Conservation (phyloP, 2,888 invertebrate species). For the Melanotus villosus region DNA sequence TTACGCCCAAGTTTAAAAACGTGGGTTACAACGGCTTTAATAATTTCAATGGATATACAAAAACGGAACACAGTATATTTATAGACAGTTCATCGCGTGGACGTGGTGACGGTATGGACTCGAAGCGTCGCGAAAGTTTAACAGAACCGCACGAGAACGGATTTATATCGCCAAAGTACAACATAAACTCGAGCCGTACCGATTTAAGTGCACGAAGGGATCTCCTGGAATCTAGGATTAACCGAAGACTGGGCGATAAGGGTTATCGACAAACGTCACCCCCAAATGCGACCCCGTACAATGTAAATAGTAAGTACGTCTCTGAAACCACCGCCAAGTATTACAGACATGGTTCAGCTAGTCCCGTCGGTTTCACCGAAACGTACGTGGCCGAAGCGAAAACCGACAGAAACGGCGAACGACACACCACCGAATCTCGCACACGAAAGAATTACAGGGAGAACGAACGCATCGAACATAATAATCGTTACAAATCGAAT, state of each 20-base stretch:
- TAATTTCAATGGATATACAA: slow-evolving; percentile 70
- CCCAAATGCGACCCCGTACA: slow-evolving; percentile 65
- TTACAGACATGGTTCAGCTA: slow-evolving; percentile 71
- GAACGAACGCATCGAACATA: slow-evolving; percentile 56
- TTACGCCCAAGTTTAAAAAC: slow-evolving; percentile 76
- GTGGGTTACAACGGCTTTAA: slow-evolving; percentile 68
- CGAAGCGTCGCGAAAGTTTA: slow-evolving; percentile 71
- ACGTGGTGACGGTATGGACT: slow-evolving; percentile 78
- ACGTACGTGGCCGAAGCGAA: slow-evolving; percentile 71
- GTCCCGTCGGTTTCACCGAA: slow-evolving; percentile 70
- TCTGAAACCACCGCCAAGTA: slow-evolving; percentile 72
- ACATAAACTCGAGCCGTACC: slow-evolving; percentile 61
- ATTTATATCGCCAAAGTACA: slow-evolving; percentile 38
- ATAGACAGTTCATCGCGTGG: slow-evolving; percentile 72
- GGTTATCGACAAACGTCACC: slow-evolving; percentile 65
- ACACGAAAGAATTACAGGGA: slow-evolving; percentile 67
- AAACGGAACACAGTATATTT: slow-evolving; percentile 65
- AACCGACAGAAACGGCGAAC: slow-evolving; percentile 69
- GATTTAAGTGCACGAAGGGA: slow-evolving; percentile 82
- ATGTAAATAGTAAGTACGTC: slow-evolving; percentile 66
- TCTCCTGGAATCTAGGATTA: slow-evolving; percentile 82
- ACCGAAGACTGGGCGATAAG: slow-evolving; percentile 71
- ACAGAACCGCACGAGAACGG: slow-evolving; percentile 61
- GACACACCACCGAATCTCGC: slow-evolving; percentile 67
- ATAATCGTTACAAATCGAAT: slow-evolving; percentile 59